A percentile compares a stretch with the other conserved stretches of the same genome.
Evolutionary conservation across 2,113 vertebrate genomes (phyloP).

Genomic region (Nothoprocta perdicaria): DNA sequence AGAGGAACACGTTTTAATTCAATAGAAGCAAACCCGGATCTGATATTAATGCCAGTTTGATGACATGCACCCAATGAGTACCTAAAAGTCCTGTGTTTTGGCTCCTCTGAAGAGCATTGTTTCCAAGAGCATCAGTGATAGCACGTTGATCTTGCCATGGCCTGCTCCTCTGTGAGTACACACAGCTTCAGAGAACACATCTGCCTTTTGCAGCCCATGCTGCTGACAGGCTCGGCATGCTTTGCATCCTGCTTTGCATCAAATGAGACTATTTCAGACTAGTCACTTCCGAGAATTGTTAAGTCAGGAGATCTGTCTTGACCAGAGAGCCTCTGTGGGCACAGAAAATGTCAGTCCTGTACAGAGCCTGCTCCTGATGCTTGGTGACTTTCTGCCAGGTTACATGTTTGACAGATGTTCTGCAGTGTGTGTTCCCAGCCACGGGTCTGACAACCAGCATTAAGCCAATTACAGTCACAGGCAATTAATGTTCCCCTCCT

Average conservation of each 20-base stretch:
- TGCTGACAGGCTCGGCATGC: background rate
- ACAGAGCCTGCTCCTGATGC: constrained; percentile 35
- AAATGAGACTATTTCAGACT: constrained; percentile 57
- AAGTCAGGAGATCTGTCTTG: constrained; percentile 41
- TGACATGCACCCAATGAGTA: background rate
- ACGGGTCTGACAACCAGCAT: constrained; percentile 60
- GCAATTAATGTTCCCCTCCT: constrained; percentile 79
- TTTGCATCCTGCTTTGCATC: background rate
- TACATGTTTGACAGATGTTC: constrained; percentile 79
- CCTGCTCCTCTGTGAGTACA: background rate
- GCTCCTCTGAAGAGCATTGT: background rate
- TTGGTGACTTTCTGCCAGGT: constrained; percentile 68
- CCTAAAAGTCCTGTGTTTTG: background rate
- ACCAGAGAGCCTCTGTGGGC: constrained; percentile 5
- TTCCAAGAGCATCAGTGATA: constrained; percentile 5
- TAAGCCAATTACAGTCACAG: constrained; percentile 78
- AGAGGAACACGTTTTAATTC: background rate
- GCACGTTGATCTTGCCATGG: background rate
- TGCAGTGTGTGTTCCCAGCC: constrained; percentile 70
- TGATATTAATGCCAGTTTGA: background rate
- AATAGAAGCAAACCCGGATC: background rate
- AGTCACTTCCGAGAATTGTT: constrained; percentile 58
- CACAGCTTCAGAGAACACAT: background rate
- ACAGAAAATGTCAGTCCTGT: constrained; percentile 57
- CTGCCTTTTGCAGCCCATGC: background rate